These are phyloP conservation scores for Papilio demoleus DNA, from an alignment of 2,888 invertebrate genomes.

Conservation along the genomic window DNA sequence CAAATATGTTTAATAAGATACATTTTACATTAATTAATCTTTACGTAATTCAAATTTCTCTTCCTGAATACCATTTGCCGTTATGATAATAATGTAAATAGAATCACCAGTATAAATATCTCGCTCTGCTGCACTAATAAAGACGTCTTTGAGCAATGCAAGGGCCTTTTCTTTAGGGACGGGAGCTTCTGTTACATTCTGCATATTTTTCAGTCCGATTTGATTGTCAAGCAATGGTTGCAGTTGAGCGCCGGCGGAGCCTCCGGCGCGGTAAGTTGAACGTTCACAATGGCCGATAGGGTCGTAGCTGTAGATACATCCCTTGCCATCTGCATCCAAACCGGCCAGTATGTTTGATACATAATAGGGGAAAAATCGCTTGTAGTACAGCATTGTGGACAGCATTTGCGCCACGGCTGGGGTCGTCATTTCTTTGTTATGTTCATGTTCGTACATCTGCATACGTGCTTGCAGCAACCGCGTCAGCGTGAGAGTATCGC, in stretches of 20 bases:
- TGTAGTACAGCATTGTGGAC: conserved; percentile 97
- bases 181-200: conserved; percentile 85
- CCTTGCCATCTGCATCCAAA: conserved; percentile 95
- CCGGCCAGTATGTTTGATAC: conserved; percentile 97
- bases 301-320: conserved; percentile 98
- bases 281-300: conserved; percentile 98
- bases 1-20: conserved; percentile 49
- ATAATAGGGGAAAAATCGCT: conserved; percentile 99
- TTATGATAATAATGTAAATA: conserved; percentile 93
- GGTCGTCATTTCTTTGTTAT: conserved; percentile 96
- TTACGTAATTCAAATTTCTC: conserved; percentile 91
- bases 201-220: conserved; percentile 95
- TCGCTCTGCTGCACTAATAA: conserved; percentile 98
- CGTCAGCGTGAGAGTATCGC: conserved; percentile 96
- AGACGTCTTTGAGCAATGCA: conserved; percentile 95
- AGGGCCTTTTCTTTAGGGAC: conserved; percentile 92
- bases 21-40: conserved; percentile 86
- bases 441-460: conserved; percentile 98
- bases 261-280: conserved; percentile 93
- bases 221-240: conserved; percentile 99
- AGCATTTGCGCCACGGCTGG: conserved; percentile 97
- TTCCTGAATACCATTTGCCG: conserved; percentile 91
- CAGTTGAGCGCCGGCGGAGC: conserved; percentile 94
- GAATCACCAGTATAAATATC: conserved; percentile 99
- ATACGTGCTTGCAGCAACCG: conserved; percentile 92